A percentile compares a stretch with the other conserved stretches of the same genome.
Evolutionary conservation across 2,888 invertebrate genomes (phyloP).

Genomic region (Cabera pusaria): DNA sequence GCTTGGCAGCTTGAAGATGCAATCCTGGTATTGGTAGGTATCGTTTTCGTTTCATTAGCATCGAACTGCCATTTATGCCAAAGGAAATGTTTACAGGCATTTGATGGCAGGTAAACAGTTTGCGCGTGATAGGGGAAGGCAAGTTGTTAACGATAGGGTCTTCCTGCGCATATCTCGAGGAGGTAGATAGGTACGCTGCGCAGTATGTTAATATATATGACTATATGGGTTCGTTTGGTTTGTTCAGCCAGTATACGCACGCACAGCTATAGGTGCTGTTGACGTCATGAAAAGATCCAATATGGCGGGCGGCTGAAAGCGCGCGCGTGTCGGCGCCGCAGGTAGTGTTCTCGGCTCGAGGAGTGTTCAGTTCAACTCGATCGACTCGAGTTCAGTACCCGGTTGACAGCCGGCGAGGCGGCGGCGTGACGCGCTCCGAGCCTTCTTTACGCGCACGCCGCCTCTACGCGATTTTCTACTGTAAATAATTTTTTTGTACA

Average conservation of each 20-base stretch:
- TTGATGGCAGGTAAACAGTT: conserved; percentile 7
- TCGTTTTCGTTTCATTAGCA: too few relatives aligned
- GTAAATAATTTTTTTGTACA: conserved; percentile 72
- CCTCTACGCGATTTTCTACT: conserved; percentile 74
- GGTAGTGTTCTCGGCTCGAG: conserved; percentile 48
- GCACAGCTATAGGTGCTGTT: conserved; percentile 36
- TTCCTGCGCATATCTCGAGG: conserved; percentile 7
- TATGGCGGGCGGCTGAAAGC: conserved; percentile 66
- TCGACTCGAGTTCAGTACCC: conserved; percentile 77
- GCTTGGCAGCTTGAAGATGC: too few relatives aligned
- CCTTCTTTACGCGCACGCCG: conserved; percentile 69
- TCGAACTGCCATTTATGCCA: conserved; percentile 3
- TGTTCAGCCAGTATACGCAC: conserved; percentile 8
- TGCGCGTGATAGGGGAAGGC: conserved; percentile 1
- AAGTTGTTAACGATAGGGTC: conserved; percentile 4
- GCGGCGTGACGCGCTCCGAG: conserved; percentile 61
- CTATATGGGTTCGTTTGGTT: conserved; percentile 21
- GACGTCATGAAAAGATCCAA: conserved; percentile 69
- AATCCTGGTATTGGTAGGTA: too few relatives aligned
- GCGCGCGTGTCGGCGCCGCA: conserved; percentile 58
- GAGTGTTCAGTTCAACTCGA: conserved; percentile 57
- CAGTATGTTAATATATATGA: conserved; percentile 13
- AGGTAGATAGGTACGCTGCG: conserved; percentile 5
- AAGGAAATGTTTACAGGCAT: conserved; percentile 5
- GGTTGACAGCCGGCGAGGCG: conserved; percentile 80